phyloP scores from a whole-genome alignment of 2,113 vertebrate species.

The Zosterops borbonicus region DNA sequence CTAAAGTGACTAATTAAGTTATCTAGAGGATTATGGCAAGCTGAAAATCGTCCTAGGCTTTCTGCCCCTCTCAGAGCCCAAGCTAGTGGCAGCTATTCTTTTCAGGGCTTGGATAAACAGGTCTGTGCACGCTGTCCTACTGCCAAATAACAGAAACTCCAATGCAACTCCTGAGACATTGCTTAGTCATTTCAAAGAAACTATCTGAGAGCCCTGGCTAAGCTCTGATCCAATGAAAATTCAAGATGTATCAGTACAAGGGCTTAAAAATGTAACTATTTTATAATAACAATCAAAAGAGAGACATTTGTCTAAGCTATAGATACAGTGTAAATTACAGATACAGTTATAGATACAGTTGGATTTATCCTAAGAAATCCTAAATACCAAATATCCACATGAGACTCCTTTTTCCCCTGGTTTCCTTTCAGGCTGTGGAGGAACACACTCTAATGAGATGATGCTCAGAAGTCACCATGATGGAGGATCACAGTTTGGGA shows the following conservation, averaged over 20 bases:
- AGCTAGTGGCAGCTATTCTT: neutral
- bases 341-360: neutral
- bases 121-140: neutral
- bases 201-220: neutral
- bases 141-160: neutral
- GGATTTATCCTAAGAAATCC: neutral
- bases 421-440: neutral
- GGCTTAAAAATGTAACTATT: neutral
- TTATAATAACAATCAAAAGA: neutral
- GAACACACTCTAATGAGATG: rapidly evolving
- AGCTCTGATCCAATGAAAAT: neutral
- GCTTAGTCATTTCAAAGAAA: neutral
- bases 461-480: neutral
- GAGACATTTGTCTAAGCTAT: neutral
- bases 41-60: neutral
- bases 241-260: neutral
- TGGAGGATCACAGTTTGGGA: rapidly evolving
- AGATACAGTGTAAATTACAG: too few relatives aligned
- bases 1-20: neutral
- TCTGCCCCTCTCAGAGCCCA: neutral
- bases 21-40: neutral
- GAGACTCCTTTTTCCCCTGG: neutral
- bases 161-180: neutral
- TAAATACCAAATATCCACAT: neutral
- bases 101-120: neutral